Percentiles rank a stretch among this genome's conserved stretches.
Conservation (phyloP, 2,113 vertebrate genomes). For the Mus pahari region DNA sequence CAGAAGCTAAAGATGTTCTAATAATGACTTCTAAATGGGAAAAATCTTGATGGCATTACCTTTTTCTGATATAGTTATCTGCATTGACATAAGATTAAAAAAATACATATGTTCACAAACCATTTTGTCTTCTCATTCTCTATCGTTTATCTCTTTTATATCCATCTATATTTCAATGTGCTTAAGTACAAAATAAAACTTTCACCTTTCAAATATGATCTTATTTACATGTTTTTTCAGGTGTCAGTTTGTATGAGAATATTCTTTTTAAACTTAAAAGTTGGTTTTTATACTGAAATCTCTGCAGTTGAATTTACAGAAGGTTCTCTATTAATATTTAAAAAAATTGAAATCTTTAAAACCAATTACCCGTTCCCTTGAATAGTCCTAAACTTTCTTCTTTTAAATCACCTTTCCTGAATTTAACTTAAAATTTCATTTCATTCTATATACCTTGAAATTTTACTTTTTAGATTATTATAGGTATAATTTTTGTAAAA, state of each 20-base stretch:
- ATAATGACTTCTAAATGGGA: slow-evolving; percentile 45
- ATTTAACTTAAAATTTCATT: slow-evolving; percentile 54
- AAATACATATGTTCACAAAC: slow-evolving; percentile 52
- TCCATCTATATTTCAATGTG: slow-evolving; percentile 33
- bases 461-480: not conserved
- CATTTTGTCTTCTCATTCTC: slow-evolving; percentile 42
- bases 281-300: not conserved
- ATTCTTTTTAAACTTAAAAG: not conserved
- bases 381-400: not conserved
- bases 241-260: not conserved
- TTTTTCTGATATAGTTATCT: slow-evolving; percentile 39
- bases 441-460: slow-evolving; percentile 2
- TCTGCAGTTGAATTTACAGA: not conserved
- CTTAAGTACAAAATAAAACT: slow-evolving; percentile 41
- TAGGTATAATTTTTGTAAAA: not conserved
- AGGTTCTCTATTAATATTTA: slow-evolving; percentile 31
- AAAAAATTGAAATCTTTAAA: not conserved
- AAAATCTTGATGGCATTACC: slow-evolving; percentile 32
- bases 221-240: slow-evolving; percentile 35
- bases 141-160: slow-evolving; percentile 57
- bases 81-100: slow-evolving; percentile 55
- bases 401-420: slow-evolving; percentile 1
- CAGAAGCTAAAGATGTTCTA: not conserved
- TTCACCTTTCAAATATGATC: slow-evolving; percentile 29
- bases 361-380: not conserved